Conservation (phyloP, 2,888 invertebrate species). For the Morpho helenor region DNA sequence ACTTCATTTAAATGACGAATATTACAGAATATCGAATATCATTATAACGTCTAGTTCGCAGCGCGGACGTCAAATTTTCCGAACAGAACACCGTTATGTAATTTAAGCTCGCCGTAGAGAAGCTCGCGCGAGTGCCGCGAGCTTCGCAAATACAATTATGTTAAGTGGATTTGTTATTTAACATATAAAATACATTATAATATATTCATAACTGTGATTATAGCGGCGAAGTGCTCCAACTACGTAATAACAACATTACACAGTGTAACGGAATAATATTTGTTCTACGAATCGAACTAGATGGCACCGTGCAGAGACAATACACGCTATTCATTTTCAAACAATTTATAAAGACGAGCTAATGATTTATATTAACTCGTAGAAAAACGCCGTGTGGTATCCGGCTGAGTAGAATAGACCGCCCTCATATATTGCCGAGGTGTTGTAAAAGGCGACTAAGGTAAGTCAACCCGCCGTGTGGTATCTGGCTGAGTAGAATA, state of each 20-base stretch:
- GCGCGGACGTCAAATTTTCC: neutral
- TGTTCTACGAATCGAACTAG: neutral
- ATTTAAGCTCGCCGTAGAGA: constrained; percentile 11
- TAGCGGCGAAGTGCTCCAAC: neutral
- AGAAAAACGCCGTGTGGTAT: no score
- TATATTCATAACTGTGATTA: neutral
- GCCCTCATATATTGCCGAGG: no score
- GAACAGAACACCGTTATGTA: neutral
- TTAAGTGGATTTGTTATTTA: constrained; percentile 22
- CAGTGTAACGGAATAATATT: neutral
- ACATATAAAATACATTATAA: constrained; percentile 13
- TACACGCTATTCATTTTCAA: no score
- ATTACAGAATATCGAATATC: neutral
- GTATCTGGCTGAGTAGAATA: no score
- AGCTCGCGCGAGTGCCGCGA: constrained; percentile 11
- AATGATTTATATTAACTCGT: no score
- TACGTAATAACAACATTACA: neutral
- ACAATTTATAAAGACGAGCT: no score
- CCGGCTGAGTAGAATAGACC: no score
- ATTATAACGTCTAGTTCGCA: neutral
- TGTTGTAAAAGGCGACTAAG: no score
- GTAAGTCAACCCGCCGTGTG: no score
- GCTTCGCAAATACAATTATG: constrained; percentile 23
- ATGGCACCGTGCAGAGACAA: no score
- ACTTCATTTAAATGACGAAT: neutral